Evolutionary conservation across 1,140 invertebrate species (phyloP).

Genomic region (Drosophila lacertosa): DNA sequence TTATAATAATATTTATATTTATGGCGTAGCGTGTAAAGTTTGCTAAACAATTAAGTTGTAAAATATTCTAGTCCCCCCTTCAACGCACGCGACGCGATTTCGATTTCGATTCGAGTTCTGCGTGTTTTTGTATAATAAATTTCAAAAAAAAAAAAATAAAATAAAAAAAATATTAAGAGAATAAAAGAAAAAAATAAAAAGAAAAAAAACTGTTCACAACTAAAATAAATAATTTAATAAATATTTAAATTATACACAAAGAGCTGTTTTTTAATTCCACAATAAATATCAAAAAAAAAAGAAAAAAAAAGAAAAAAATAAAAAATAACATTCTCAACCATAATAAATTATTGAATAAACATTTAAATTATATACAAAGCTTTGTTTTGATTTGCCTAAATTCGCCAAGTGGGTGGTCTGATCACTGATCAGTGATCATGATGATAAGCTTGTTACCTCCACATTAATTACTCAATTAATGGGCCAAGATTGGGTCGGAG

Average conservation of each 20-base stretch:
- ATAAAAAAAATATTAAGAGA: background rate
- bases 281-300: constrained; percentile 59
- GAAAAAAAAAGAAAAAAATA: background rate
- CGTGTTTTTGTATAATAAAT: constrained; percentile 74
- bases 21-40: constrained; percentile 70
- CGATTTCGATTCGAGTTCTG: constrained; percentile 8
- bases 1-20: constrained; percentile 61
- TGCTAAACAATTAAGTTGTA: constrained; percentile 74
- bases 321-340: constrained; percentile 57
- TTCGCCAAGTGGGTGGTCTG: constrained; percentile 62
- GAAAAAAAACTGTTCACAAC: constrained; percentile 48
- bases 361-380: constrained; percentile 72
- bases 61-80: constrained; percentile 70
- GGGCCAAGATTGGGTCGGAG: constrained; percentile 3
- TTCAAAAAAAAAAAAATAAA: constrained; percentile 31
- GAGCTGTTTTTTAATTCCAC: too few relatives aligned
- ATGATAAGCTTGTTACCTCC: constrained; percentile 39
- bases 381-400: constrained; percentile 40
- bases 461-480: constrained; percentile 81
- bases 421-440: constrained; percentile 6
- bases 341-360: constrained; percentile 78
- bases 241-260: constrained; percentile 75
- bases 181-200: background rate
- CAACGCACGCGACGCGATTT: constrained; percentile 22
- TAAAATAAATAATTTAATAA: constrained; percentile 79